These are phyloP conservation scores for Entomobrya multifasciata DNA, from an alignment of 2,888 invertebrate species.

Conservation along the genomic window DNA sequence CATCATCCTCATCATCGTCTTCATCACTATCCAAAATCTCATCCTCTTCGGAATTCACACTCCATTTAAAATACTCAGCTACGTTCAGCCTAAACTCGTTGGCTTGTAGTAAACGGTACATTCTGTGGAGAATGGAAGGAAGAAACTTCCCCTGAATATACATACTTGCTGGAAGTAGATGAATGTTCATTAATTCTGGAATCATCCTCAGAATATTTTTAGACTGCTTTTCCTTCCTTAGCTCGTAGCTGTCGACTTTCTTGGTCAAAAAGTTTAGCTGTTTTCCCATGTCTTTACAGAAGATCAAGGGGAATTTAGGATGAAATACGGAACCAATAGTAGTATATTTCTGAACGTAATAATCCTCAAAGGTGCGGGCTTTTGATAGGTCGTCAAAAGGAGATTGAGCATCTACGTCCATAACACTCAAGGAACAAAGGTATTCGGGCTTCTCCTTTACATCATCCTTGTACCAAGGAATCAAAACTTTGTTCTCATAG, in stretches of 20 bases:
- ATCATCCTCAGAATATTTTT: slow-evolving; percentile 83
- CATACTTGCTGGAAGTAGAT: slow-evolving; percentile 84
- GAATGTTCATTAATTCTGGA: slow-evolving; percentile 91
- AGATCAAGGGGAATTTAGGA: slow-evolving; percentile 88
- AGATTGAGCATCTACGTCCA: slow-evolving; percentile 86
- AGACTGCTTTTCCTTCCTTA: slow-evolving; percentile 11
- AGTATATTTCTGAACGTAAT: slow-evolving; percentile 89
- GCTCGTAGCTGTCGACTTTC: slow-evolving; percentile 39
- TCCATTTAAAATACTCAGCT: slow-evolving; percentile 49
- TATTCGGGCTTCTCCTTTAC: slow-evolving; percentile 79
- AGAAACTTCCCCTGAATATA: slow-evolving; percentile 93
- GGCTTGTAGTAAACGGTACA: slow-evolving; percentile 86
- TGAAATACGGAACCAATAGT: slow-evolving; percentile 87
- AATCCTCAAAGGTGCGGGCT: slow-evolving; percentile 86
- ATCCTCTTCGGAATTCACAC: not conserved
- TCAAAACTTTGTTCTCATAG: slow-evolving; percentile 89
- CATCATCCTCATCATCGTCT: not conserved
- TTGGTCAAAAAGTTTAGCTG: slow-evolving; percentile 84
- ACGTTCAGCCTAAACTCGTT: slow-evolving; percentile 87
- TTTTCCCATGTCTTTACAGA: slow-evolving; percentile 87
- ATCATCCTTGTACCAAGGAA: slow-evolving; percentile 89
- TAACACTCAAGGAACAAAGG: slow-evolving; percentile 88
- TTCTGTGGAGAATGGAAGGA: slow-evolving; percentile 92
- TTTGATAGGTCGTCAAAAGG: slow-evolving; percentile 84
- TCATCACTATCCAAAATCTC: not conserved